Percentiles rank a stretch among this genome's conserved stretches.
Evolutionary conservation across 2,888 invertebrate species (phyloP).

Genomic region (Hyalella azteca): DNA sequence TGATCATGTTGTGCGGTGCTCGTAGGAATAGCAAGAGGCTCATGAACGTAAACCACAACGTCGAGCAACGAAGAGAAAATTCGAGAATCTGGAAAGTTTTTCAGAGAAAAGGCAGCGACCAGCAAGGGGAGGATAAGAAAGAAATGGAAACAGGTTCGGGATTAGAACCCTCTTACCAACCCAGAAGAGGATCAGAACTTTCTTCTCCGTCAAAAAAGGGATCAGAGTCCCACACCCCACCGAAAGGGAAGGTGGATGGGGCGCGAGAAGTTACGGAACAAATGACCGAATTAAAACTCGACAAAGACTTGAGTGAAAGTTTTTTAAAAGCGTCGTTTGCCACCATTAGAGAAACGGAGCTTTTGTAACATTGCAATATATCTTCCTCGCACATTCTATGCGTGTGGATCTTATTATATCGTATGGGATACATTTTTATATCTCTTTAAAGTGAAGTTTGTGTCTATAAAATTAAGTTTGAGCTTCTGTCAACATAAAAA

Average conservation of each 20-base stretch:
- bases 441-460: no score
- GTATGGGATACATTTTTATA: no score
- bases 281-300: constrained; percentile 3
- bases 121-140: no score
- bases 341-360: constrained; percentile 20
- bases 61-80: neutral
- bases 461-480: no score
- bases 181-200: no score
- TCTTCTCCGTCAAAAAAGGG: neutral
- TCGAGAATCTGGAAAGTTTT: constrained; percentile 13
- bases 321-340: constrained; percentile 1
- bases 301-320: constrained; percentile 13
- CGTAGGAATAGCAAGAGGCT: neutral
- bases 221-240: neutral
- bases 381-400: no score
- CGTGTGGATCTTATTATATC: no score
- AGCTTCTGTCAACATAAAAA: no score
- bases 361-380: no score
- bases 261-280: neutral
- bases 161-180: no score
- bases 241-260: neutral
- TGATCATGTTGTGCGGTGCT: neutral
- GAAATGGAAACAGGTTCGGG: neutral
- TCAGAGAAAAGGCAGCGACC: neutral
- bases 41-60: no score